Percentiles rank a stretch among this genome's conserved stretches.
phyloP scores from a whole-genome alignment of 2,888 invertebrate genomes.

The Ochlodes sylvanus region DNA sequence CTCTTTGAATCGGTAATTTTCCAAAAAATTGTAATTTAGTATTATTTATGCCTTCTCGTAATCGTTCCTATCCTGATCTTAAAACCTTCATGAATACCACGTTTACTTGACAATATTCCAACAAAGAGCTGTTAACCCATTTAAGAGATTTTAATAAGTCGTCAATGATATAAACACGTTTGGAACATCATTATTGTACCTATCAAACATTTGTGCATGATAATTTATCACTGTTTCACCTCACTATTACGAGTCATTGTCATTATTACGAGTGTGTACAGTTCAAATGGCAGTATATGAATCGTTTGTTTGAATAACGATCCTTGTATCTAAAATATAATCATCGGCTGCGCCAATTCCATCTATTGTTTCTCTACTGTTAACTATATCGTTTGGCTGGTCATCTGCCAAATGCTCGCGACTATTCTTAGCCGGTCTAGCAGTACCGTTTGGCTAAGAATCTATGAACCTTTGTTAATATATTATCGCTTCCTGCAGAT shows the following conservation, averaged over 20 bases:
- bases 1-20: no score
- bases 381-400: constrained; percentile 48
- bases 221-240: constrained; percentile 3
- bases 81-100: background rate
- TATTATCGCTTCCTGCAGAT: constrained; percentile 31
- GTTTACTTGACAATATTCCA: background rate
- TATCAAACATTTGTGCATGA: background rate
- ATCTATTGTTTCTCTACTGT: constrained; percentile 48
- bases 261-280: constrained; percentile 27
- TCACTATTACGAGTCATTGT: constrained; percentile 29
- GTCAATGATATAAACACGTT: background rate
- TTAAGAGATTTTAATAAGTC: background rate
- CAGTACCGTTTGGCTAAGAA: constrained; percentile 44
- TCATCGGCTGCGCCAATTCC: constrained; percentile 45
- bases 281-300: constrained; percentile 21
- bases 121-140: background rate
- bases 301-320: constrained; percentile 32
- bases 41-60: no score
- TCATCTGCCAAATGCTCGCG: constrained; percentile 49
- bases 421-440: constrained; percentile 48
- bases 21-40: no score
- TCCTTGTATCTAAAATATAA: constrained; percentile 40
- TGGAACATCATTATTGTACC: background rate
- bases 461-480: constrained; percentile 35
- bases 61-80: no score